Conservation (phyloP, 1,140 invertebrate species). For the Polypedilum pembai region DNA sequence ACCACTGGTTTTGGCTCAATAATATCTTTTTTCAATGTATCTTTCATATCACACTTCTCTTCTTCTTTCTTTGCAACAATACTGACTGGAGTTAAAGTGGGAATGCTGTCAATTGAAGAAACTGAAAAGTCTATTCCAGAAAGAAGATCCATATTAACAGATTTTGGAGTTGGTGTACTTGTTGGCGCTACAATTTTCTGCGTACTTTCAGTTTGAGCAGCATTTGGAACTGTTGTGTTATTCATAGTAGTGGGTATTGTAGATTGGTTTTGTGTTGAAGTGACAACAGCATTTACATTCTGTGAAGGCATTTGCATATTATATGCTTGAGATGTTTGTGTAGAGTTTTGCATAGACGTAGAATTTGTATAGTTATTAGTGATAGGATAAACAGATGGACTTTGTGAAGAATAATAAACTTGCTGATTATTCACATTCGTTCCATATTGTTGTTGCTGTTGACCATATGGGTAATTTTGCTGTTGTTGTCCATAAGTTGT, state of each 20-base stretch:
- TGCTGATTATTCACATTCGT: not conserved
- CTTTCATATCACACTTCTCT: slow-evolving; percentile 30
- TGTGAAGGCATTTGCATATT: no score
- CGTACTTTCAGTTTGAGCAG: not conserved
- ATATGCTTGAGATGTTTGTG: no score
- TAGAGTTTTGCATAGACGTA: no score
- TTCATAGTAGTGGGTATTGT: no score
- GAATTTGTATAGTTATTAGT: no score
- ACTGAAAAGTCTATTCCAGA: slow-evolving; percentile 64
- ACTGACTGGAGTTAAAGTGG: slow-evolving; percentile 15
- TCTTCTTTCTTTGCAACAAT: slow-evolving; percentile 18
- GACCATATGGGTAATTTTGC: not conserved
- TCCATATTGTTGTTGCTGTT: not conserved
- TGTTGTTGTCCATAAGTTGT: not conserved
- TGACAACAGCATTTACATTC: no score
- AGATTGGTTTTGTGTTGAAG: no score
- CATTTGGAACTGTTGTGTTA: not conserved
- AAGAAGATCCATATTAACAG: slow-evolving; percentile 64
- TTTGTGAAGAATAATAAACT: no score
- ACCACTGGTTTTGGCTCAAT: not conserved
- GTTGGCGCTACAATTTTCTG: slow-evolving; percentile 29
- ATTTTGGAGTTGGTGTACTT: slow-evolving; percentile 39
- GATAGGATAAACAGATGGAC: no score
- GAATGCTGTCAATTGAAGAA: slow-evolving; percentile 42
- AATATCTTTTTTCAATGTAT: not conserved